These are phyloP conservation scores for Tethea ocularis DNA, from an alignment of 2,888 invertebrate genomes.

Conservation along the genomic window DNA sequence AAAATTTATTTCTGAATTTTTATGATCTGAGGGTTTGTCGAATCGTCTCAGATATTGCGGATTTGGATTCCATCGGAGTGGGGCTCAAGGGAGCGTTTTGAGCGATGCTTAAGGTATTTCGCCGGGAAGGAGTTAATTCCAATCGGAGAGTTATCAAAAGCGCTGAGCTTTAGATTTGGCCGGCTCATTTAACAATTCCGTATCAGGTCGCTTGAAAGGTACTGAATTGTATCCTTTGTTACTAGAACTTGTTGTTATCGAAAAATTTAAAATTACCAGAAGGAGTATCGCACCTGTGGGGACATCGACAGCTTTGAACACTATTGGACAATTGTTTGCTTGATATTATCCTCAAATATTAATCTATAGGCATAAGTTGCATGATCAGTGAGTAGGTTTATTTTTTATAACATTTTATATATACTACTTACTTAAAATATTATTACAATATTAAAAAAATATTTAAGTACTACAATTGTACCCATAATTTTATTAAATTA, in stretches of 20 bases:
- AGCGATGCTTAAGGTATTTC: constrained; percentile 1
- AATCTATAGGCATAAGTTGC: no score
- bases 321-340: no score
- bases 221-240: not conserved
- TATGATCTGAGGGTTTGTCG: not conserved
- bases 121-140: constrained; percentile 2
- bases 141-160: constrained; percentile 5
- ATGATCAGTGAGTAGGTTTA: no score
- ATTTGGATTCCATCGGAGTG: constrained; percentile 3
- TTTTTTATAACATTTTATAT: no score
- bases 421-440: no score
- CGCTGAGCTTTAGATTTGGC: constrained; percentile 1
- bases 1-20: not conserved
- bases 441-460: no score
- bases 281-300: no score
- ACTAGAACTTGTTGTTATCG: not conserved
- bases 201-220: not conserved
- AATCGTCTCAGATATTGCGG: constrained; percentile 7
- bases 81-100: not conserved
- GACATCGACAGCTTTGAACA: no score
- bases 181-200: constrained; percentile 2
- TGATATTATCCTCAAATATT: no score
- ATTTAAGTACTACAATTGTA: no score
- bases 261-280: no score
- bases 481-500: no score